Evolutionary conservation across 2,113 vertebrate species (phyloP).

Genomic region (Myrmecobius fasciatus): DNA sequence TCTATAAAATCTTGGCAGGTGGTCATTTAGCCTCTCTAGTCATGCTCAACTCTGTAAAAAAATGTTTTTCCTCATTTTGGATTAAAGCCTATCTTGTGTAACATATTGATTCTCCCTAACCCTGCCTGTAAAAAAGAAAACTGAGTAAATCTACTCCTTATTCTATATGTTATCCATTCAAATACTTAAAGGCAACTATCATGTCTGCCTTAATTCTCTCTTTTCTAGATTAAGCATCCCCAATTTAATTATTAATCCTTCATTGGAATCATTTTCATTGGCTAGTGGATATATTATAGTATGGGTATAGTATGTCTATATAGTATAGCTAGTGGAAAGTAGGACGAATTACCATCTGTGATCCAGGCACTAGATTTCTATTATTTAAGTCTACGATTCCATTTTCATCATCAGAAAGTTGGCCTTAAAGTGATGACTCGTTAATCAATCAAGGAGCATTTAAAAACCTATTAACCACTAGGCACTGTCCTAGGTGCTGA

Average conservation of each 20-base stretch:
- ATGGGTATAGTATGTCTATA: no score
- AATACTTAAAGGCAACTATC: background rate
- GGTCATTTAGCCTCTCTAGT: conserved; percentile 19
- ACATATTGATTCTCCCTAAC: background rate
- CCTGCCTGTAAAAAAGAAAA: background rate
- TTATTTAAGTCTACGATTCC: background rate
- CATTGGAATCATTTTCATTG: background rate
- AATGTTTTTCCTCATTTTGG: conserved; percentile 39
- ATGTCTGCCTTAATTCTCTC: background rate
- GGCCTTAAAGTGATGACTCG: background rate
- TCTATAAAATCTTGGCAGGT: conserved; percentile 16
- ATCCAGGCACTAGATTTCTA: background rate
- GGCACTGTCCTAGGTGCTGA: background rate
- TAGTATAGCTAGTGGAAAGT: background rate
- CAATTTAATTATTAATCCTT: background rate
- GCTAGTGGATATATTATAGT: no score
- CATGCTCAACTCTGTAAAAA: background rate
- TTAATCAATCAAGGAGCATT: background rate
- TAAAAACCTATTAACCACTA: background rate
- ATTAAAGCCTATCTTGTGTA: conserved; percentile 7
- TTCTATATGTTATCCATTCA: conserved; percentile 6
- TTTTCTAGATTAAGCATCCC: background rate
- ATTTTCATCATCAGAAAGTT: background rate
- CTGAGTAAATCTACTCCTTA: conserved; percentile 7
- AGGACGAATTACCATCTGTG: background rate